Base-by-base conservation (phyloP, 2,888 invertebrate genomes). In the Drosophila phalerata region DNA sequence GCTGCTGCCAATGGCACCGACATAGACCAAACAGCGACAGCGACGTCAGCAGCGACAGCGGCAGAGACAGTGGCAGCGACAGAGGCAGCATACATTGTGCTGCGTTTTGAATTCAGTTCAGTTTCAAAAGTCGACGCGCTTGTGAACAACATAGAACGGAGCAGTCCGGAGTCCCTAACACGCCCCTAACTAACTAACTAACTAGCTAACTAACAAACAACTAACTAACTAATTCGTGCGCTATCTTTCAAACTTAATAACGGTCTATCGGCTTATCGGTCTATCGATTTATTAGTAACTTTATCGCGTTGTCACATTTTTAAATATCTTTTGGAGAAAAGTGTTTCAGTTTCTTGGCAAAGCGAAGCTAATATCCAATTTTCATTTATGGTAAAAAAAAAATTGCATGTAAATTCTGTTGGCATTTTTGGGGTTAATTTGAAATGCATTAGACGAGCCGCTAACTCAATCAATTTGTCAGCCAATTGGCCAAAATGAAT, bases 71-170 rank as follows among this genome's bases (percentile, higher is more conserved):
- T 6, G 34, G 3, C 43, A 55, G 37, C n/a, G 43, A 6, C 52
- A 28, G 53, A 22, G 56, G 45, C 58, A 77, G 58, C 58, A 58
- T 45, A 57, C 34, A 45, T 57, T 57, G 58, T 58, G 37, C 37
- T 57, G 60, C 68, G 51, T 19, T 65, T 60, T 51, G 62, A 53
- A 56, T 70, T 72, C 77, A 62, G 78, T 86, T 82, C 76, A 82
- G 37, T 37, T 81, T 84, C 66, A 65, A 82, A 87, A 85, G 73
- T 79, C 73, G 80, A 79, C 84, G 85, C 79, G 84, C 71, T 78
- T 71, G 76, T 76, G 72, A 87, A 70, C 77, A 83, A 77, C 71
- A 64, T 66, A 57, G 30, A 74, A 71, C 64, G 66, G 70, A 79
- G 71, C 45, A 77, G 60, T 56, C 30, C 62, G 58, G 57, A 63